Conservation (phyloP, 2,888 invertebrate species). For the Drosophila differens region DNA sequence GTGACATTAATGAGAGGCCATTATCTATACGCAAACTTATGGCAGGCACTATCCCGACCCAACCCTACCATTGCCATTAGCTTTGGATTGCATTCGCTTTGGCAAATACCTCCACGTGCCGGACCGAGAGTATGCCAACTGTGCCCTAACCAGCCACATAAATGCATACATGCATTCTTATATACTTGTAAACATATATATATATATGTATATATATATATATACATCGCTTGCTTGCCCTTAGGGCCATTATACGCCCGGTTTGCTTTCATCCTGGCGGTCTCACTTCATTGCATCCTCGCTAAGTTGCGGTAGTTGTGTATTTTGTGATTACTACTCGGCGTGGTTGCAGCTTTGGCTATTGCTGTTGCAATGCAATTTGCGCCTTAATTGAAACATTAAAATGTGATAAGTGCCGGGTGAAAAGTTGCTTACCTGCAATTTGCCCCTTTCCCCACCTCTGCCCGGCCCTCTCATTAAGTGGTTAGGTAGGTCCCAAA, state of each 20-base stretch:
- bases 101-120: slow-evolving; percentile 58
- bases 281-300: slow-evolving; percentile 71
- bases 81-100: neutral
- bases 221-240: neutral
- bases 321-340: slow-evolving; percentile 44
- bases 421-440: slow-evolving; percentile 68
- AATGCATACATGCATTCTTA: neutral
- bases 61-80: slow-evolving; percentile 1
- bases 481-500: slow-evolving; percentile 7
- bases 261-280: slow-evolving; percentile 50
- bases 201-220: neutral
- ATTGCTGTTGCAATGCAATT: slow-evolving; percentile 69
- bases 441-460: slow-evolving; percentile 24
- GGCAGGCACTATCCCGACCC: slow-evolving; percentile 7
- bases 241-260: slow-evolving; percentile 43
- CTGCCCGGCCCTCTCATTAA: slow-evolving; percentile 18
- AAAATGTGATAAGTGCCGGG: slow-evolving; percentile 84
- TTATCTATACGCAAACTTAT: neutral
- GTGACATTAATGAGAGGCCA: slow-evolving; percentile 41
- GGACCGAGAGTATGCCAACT: slow-evolving; percentile 19
- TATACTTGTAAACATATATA: neutral
- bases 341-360: slow-evolving; percentile 33
- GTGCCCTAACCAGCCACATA: slow-evolving; percentile 1
- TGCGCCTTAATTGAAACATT: slow-evolving; percentile 83
- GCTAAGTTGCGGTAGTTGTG: slow-evolving; percentile 60